These are phyloP conservation scores for Nymphalis io DNA, from an alignment of 1,140 invertebrate genomes.

Conservation along the genomic window DNA sequence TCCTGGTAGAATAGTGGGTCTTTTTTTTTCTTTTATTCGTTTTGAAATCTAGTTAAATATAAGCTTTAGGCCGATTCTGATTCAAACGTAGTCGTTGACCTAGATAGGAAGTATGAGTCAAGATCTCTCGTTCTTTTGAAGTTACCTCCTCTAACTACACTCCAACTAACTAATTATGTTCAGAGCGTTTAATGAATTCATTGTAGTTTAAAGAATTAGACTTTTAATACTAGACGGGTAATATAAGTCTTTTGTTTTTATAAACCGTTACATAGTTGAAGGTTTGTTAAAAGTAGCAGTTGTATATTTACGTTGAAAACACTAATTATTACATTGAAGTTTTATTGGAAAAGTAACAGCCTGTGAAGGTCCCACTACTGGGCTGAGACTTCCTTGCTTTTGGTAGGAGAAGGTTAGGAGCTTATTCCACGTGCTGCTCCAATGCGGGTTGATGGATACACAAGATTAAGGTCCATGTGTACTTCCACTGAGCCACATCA, in stretches of 20 bases:
- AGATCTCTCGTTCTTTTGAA: slow-evolving; percentile 12
- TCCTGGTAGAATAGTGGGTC: too few species aligned
- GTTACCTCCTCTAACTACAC: slow-evolving; percentile 6
- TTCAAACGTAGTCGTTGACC: slow-evolving; percentile 12
- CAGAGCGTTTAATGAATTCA: slow-evolving; percentile 2
- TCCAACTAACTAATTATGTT: slow-evolving; percentile 15
- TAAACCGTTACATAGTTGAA: neutral
- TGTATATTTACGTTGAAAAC: neutral
- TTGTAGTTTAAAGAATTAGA: slow-evolving; percentile 8
- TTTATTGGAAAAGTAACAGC: too few species aligned
- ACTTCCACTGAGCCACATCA: neutral
- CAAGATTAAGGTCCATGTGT: too few species aligned
- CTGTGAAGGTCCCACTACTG: too few species aligned
- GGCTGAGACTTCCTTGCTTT: too few species aligned
- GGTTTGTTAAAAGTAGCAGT: neutral
- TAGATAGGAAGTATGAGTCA: neutral
- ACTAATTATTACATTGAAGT: too few species aligned
- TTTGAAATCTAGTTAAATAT: neutral
- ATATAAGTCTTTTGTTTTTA: neutral
- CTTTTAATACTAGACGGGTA: neutral
- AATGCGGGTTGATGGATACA: too few species aligned
- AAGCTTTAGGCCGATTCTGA: slow-evolving; percentile 5
- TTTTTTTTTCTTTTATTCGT: neutral
- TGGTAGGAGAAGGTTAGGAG: too few species aligned
- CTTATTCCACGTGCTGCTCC: too few species aligned